These are phyloP conservation scores for Orientallactaga bullata DNA, from an alignment of 2,113 vertebrate genomes.

Conservation along the genomic window DNA sequence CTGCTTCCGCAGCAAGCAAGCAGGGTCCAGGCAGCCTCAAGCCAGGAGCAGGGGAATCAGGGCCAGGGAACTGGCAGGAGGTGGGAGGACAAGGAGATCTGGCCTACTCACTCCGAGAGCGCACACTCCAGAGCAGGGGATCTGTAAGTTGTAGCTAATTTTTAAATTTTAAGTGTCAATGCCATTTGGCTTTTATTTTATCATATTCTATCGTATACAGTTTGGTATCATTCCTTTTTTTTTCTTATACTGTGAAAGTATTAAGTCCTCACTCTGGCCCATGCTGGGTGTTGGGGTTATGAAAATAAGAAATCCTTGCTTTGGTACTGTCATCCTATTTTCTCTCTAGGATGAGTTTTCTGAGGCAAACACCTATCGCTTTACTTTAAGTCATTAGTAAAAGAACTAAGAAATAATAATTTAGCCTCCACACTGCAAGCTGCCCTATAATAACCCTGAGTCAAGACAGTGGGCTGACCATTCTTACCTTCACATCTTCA, in stretches of 20 bases:
- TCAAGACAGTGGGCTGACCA: not conserved
- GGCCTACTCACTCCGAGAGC: too few species aligned
- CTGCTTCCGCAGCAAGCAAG: too few species aligned
- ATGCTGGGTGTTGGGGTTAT: not conserved
- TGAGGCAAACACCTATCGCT: not conserved
- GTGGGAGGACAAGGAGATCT: too few species aligned
- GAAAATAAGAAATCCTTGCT: not conserved
- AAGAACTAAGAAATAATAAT: not conserved
- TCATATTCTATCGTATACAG: not conserved
- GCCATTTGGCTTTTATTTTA: not conserved
- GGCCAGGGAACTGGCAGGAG: too few species aligned
- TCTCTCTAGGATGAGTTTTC: not conserved
- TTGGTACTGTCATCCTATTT: not conserved
- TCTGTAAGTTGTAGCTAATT: too few species aligned
- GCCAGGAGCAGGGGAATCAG: too few species aligned
- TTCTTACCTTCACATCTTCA: not conserved
- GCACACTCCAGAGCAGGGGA: too few species aligned
- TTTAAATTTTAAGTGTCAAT: not conserved
- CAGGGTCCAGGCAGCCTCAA: too few species aligned
- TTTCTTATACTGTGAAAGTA: not conserved
- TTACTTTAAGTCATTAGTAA: slow-evolving; percentile 11
- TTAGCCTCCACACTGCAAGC: not conserved
- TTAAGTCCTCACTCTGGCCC: not conserved
- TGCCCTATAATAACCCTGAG: not conserved
- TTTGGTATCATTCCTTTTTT: not conserved